phyloP scores from a whole-genome alignment of 2,113 vertebrate genomes.

The Corvus moneduloides region DNA sequence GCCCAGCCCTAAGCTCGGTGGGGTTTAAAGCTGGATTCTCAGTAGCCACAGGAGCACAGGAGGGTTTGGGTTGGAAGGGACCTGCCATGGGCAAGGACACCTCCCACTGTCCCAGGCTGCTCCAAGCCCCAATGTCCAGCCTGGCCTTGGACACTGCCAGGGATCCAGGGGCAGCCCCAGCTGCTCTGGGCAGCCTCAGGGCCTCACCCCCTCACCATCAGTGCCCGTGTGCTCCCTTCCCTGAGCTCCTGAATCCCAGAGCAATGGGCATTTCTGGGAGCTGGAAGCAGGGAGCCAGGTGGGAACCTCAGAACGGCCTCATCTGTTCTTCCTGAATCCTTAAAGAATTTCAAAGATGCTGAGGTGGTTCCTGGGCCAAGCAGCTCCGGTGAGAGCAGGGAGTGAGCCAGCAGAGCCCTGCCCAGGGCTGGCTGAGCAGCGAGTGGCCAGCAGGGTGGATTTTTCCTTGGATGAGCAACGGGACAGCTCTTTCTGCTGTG shows the following conservation, averaged over 20 bases:
- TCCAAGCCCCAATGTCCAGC: accelerated
- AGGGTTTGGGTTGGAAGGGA: background rate
- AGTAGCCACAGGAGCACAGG: background rate
- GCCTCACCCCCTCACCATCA: background rate
- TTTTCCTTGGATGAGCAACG: accelerated
- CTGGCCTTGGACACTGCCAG: background rate
- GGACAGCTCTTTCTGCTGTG: background rate
- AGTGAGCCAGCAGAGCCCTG: background rate
- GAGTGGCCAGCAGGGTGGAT: background rate
- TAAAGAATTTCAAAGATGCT: background rate
- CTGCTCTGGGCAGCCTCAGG: background rate
- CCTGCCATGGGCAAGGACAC: background rate
- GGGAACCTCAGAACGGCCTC: background rate
- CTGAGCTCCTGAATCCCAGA: background rate
- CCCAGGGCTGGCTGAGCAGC: background rate
- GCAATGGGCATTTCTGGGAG: background rate
- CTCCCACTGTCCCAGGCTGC: background rate
- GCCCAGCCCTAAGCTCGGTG: background rate
- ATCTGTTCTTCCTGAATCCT: background rate
- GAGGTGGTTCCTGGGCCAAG: background rate
- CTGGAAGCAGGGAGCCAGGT: background rate
- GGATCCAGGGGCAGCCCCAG: background rate
- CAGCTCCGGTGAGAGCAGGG: background rate
- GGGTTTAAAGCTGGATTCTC: background rate
- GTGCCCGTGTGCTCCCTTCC: background rate